phyloP scores from a whole-genome alignment of 1,140 invertebrate species.

The Globodera ellingtonae region DNA sequence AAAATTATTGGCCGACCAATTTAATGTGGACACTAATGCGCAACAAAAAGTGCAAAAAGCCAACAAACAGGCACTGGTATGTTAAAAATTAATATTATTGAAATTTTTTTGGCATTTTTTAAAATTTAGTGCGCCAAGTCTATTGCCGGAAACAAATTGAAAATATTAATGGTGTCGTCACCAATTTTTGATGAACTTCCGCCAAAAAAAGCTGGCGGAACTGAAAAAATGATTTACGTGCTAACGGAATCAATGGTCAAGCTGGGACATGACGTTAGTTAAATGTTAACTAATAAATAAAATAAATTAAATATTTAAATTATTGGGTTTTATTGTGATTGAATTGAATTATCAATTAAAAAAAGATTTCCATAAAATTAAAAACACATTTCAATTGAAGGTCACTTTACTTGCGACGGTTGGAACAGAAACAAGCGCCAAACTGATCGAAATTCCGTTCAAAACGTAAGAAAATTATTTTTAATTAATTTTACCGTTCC shows the following conservation, averaged over 20 bases:
- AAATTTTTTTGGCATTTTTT: not conserved
- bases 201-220: constrained; percentile 33
- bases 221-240: constrained; percentile 20
- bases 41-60: not conserved
- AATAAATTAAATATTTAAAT: too few species aligned
- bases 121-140: not conserved
- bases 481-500: not conserved
- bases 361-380: too few species aligned
- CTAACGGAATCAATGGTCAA: constrained; percentile 28
- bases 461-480: not conserved
- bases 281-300: too few species aligned
- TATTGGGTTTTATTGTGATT: too few species aligned
- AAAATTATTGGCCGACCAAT: not conserved
- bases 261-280: constrained; percentile 24
- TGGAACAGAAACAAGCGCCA: not conserved
- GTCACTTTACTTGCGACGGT: not conserved
- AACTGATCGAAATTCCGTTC: not conserved
- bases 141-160: not conserved
- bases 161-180: constrained; percentile 43
- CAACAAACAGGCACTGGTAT: not conserved
- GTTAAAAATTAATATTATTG: not conserved
- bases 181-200: constrained; percentile 36
- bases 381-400: too few species aligned
- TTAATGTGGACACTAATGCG: not conserved
- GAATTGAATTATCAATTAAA: too few species aligned